phyloP scores from a whole-genome alignment of 2,797 vertebrate genomes.

The Lycodopsis pacificus region DNA sequence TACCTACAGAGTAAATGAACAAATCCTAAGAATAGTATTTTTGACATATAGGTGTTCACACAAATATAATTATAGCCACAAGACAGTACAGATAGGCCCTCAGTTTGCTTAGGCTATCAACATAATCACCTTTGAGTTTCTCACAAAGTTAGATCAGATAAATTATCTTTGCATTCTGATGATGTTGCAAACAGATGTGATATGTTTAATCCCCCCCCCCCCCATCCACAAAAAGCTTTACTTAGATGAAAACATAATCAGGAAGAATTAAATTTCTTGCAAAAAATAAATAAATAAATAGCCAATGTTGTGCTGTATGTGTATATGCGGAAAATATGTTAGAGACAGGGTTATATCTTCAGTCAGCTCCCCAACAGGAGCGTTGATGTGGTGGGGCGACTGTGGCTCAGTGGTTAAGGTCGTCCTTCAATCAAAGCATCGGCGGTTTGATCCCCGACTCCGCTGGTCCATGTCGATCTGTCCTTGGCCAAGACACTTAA shows the following conservation, averaged over 20 bases:
- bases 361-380: neutral
- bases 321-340: neutral
- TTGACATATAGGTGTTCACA: too few relatives aligned
- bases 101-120: neutral
- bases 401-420: too few relatives aligned
- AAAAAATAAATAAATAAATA: neutral
- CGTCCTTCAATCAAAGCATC: too few relatives aligned
- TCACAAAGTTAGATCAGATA: neutral
- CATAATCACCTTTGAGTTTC: neutral
- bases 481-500: too few relatives aligned
- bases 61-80: too few relatives aligned
- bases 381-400: neutral
- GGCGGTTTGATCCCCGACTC: too few relatives aligned
- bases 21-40: neutral
- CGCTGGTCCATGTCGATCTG: too few relatives aligned
- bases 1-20: neutral
- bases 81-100: too few relatives aligned
- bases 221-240: neutral
- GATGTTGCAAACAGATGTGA: slow-evolving; percentile 3
- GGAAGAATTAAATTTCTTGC: neutral
- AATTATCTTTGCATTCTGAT: neutral
- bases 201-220: neutral
- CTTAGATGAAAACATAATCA: neutral
- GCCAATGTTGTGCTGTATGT: neutral
- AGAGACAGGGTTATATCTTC: neutral